These are phyloP conservation scores for Drosophila ercepeae DNA, from an alignment of 1,140 invertebrate genomes.

Conservation along the genomic window DNA sequence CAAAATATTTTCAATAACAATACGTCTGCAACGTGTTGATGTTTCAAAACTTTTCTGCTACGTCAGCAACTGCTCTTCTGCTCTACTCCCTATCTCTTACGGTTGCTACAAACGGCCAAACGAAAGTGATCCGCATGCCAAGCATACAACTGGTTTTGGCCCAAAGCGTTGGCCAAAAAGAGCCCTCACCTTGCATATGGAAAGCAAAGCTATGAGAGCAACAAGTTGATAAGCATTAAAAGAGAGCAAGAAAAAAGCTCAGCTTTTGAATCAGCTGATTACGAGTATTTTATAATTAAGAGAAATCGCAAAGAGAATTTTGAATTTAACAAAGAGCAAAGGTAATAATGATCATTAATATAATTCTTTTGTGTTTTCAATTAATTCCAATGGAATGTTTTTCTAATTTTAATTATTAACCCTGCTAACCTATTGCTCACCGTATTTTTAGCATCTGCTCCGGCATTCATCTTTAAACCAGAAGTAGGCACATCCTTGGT, in stretches of 20 bases:
- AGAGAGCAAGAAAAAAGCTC: slow-evolving; percentile 5
- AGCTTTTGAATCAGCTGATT: slow-evolving; percentile 4
- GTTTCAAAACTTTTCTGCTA: slow-evolving; percentile 13
- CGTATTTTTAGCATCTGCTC: slow-evolving; percentile 48
- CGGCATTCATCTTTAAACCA: slow-evolving; percentile 81
- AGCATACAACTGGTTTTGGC: slow-evolving; percentile 56
- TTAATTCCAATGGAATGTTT: neutral
- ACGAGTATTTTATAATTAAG: neutral
- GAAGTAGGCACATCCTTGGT: slow-evolving; percentile 89
- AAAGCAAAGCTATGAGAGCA: slow-evolving; percentile 9
- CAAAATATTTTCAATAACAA: neutral
- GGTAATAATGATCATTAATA: too few relatives aligned
- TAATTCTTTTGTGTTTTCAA: neutral
- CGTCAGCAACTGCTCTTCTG: slow-evolving; percentile 45
- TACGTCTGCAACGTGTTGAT: neutral
- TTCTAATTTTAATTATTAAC: neutral
- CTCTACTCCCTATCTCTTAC: slow-evolving; percentile 1
- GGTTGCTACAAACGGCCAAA: slow-evolving; percentile 3
- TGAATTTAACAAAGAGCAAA: too few relatives aligned
- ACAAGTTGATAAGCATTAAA: slow-evolving; percentile 1
- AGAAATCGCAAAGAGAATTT: neutral
- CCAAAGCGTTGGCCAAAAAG: slow-evolving; percentile 9
- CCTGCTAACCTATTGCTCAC: slow-evolving; percentile 72
- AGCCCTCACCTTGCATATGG: slow-evolving; percentile 7
- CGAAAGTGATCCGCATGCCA: slow-evolving; percentile 32